These are phyloP conservation scores for Atractosteus spatula DNA, from an alignment of 2,113 vertebrate genomes.

Conservation along the genomic window DNA sequence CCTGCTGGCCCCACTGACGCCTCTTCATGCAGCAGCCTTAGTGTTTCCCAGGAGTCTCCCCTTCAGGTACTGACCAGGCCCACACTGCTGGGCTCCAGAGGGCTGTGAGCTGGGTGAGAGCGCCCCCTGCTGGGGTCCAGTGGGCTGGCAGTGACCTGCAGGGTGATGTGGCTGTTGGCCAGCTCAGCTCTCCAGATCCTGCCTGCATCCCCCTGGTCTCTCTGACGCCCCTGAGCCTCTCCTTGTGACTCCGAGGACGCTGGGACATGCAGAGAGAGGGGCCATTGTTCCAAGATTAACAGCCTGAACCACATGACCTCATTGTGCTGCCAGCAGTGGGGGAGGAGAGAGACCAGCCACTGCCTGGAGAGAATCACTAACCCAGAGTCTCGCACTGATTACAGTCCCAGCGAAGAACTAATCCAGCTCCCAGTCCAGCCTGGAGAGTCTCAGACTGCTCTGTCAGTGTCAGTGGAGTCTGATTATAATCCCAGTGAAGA, in stretches of 20 bases:
- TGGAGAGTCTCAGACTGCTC: too few relatives aligned
- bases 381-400: background rate
- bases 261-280: constrained; percentile 56
- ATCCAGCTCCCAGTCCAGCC: background rate
- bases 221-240: too few relatives aligned
- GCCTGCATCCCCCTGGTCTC: too few relatives aligned
- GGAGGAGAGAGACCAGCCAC: constrained; percentile 53
- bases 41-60: too few relatives aligned
- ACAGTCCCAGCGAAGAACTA: background rate
- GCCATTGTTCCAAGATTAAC: constrained; percentile 79
- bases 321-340: constrained; percentile 74
- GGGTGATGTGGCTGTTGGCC: background rate
- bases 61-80: too few relatives aligned
- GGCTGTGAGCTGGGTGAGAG: constrained; percentile 12
- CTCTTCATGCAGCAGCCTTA: too few relatives aligned
- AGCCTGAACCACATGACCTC: constrained; percentile 73
- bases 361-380: constrained; percentile 22
- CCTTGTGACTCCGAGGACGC: too few relatives aligned
- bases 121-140: constrained; percentile 32
- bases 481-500: too few relatives aligned
- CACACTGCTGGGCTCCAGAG: background rate
- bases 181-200: too few relatives aligned
- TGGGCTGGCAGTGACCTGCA: constrained; percentile 21
- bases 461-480: too few relatives aligned
- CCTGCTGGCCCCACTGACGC: too few relatives aligned